Base-by-base conservation (phyloP, 2,888 invertebrate species). In the Eulithis prunata region DNA sequence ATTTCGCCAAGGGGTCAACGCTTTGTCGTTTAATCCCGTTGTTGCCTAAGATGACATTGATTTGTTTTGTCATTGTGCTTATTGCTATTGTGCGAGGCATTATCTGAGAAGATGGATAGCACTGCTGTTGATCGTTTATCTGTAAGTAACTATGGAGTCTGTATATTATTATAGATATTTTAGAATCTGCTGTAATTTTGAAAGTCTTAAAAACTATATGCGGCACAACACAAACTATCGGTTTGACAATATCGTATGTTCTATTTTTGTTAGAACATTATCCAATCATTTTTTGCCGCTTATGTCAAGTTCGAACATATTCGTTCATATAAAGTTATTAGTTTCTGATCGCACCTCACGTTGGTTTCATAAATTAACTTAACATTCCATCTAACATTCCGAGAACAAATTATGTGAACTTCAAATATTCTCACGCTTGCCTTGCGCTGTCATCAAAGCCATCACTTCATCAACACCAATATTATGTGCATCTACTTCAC, bases 1-100 rank as follows among this genome's bases (percentile, higher is more conserved):
- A 88, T 88, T 88, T 84, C 80, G 76, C 79, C 73, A 87, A 81
- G 82, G 85, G 87, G 85, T 83, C 83, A 83, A 80, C 75, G 77
- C 74, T 76, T 78, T 77, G 74, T 74, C 77, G 71, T 79, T 78
- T 82, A 84, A 86, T 88, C 81, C 79, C 79, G 75, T 75, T 74
- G 71, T 80, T 78, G 76, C 79, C 75, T 78, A 78, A 81, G 75
- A 75, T 76, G 79, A 80, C 74, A 76, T 78, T 78, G 82, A 81
- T 82, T 82, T 82, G 82, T 82, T 80, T 81, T 60, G 69, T 71
- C 70, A 80, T 78, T 78, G 76, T 78, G 41, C 41, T 41, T 41
- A 61, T 71, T 69, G 66, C 72, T 74, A 75, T 79, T 80, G 78
- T 79, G 68, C 68, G 61, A 62, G 65, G 70, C 62, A 67, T 72